Conservation (phyloP, 2,113 vertebrate species). For the Myotis davidii region DNA sequence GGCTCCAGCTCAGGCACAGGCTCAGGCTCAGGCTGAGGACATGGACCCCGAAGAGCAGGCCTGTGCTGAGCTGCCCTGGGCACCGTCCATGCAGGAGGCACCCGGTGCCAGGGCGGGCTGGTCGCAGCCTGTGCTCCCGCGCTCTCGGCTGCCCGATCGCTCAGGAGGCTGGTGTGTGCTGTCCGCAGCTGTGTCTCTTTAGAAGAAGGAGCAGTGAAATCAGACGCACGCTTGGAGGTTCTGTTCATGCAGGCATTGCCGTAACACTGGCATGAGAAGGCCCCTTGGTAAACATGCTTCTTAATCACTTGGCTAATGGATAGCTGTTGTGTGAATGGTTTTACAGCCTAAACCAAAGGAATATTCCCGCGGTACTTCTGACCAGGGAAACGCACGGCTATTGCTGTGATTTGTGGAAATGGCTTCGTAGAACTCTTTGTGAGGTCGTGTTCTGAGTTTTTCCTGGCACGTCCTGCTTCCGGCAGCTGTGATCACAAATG, state of each 20-base stretch:
- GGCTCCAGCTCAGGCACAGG: no score
- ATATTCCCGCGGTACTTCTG: not conserved
- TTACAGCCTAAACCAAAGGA: not conserved
- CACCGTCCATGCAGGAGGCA: accelerated
- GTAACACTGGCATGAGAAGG: not conserved
- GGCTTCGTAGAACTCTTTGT: not conserved
- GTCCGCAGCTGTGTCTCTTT: not conserved
- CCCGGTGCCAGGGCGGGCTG: not conserved
- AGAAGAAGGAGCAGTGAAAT: not conserved
- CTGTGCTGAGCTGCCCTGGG: not conserved
- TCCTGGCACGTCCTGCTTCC: not conserved
- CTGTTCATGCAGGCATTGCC: not conserved
- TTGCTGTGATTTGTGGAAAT: not conserved
- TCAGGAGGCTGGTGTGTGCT: not conserved
- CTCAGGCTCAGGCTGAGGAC: not conserved
- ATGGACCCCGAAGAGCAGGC: not conserved
- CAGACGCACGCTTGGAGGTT: not conserved
- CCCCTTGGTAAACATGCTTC: not conserved
- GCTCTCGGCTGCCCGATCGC: not conserved
- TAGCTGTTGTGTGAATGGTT: not conserved
- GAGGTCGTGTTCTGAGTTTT: not conserved
- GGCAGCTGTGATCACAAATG: not conserved
- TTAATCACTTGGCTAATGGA: not conserved
- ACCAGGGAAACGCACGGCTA: not conserved
- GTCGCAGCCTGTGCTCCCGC: not conserved